A percentile compares a stretch with the other conserved stretches of the same genome.
Evolutionary conservation across 1,140 invertebrate genomes (phyloP).

Genomic region (Bombus haemorrhoidalis): DNA sequence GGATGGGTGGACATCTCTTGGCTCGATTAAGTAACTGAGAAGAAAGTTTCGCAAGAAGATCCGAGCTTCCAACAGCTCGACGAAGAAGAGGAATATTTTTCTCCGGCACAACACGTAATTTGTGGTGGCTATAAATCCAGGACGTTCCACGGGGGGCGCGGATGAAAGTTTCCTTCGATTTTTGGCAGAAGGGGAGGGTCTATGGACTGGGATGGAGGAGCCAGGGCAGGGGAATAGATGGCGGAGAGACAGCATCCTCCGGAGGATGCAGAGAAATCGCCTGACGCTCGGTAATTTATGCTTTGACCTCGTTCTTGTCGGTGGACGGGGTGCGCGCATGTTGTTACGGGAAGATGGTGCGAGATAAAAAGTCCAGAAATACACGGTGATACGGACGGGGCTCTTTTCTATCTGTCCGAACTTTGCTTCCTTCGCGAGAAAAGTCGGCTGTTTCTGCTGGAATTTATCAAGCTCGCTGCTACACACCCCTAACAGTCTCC

Average conservation of each 20-base stretch:
- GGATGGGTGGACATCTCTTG: no score
- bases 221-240: constrained; percentile 2
- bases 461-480: constrained; percentile 24
- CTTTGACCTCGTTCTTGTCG: constrained; percentile 40
- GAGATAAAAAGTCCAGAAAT: constrained; percentile 59
- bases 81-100: constrained; percentile 13
- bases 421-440: constrained; percentile 1
- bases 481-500: constrained; percentile 26
- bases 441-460: constrained; percentile 9
- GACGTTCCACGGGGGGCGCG: constrained; percentile 33
- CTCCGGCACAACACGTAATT: constrained; percentile 48
- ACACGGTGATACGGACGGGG: constrained; percentile 29
- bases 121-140: constrained; percentile 59
- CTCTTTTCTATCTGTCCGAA: constrained; percentile 34
- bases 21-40: neutral
- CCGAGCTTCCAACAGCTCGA: no score
- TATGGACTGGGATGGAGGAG: neutral
- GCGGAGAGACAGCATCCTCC: constrained; percentile 19
- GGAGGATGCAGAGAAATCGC: constrained; percentile 36
- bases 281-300: constrained; percentile 62
- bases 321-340: neutral
- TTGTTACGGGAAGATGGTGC: constrained; percentile 45
- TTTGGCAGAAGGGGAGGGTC: constrained; percentile 42
- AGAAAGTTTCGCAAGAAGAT: constrained; percentile 4
- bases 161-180: constrained; percentile 63